A percentile compares a stretch with the other conserved stretches of the same genome.
Conservation (phyloP, 2,888 invertebrate species). For the Drosophila rubida region DNA sequence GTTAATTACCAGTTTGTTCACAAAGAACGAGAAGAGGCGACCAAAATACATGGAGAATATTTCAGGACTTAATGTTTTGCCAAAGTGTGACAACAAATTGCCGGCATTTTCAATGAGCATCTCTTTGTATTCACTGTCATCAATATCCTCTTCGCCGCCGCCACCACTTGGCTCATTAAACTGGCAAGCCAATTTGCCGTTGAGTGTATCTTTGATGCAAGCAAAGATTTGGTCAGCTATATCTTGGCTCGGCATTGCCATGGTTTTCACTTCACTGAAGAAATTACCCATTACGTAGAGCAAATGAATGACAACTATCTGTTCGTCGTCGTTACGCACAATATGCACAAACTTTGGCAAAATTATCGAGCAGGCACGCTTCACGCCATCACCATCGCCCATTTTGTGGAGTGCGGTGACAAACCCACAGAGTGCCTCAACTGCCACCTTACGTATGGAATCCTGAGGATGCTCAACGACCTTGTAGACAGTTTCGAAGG, state of each 20-base stretch:
- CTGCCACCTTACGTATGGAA: slow-evolving; percentile 89
- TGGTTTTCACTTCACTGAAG: slow-evolving; percentile 87
- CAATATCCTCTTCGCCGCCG: slow-evolving; percentile 85
- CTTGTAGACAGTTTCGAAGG: slow-evolving; percentile 89
- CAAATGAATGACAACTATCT: slow-evolving; percentile 89
- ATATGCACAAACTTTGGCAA: slow-evolving; percentile 89
- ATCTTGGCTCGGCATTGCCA: slow-evolving; percentile 87
- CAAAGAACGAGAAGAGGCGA: slow-evolving; percentile 87
- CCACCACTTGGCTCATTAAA: slow-evolving; percentile 85
- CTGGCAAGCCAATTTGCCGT: slow-evolving; percentile 87
- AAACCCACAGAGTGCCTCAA: slow-evolving; percentile 89
- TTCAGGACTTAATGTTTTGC: slow-evolving; percentile 88
- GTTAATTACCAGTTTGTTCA: slow-evolving; percentile 88
- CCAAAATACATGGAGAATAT: slow-evolving; percentile 89
- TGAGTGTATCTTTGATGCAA: slow-evolving; percentile 88
- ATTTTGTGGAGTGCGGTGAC: slow-evolving; percentile 87
- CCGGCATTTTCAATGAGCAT: slow-evolving; percentile 90
- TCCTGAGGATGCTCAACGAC: slow-evolving; percentile 90
- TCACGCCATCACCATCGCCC: slow-evolving; percentile 86
- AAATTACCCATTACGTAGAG: slow-evolving; percentile 88
- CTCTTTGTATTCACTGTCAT: slow-evolving; percentile 91
- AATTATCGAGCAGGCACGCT: slow-evolving; percentile 87
- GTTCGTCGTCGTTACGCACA: slow-evolving; percentile 86
- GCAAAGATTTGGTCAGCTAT: slow-evolving; percentile 89
- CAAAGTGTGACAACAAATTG: slow-evolving; percentile 90